A percentile compares a stretch with the other conserved stretches of the same genome.
Conservation (phyloP, 2,888 invertebrate genomes). For the Carpatolechia fugitivella region DNA sequence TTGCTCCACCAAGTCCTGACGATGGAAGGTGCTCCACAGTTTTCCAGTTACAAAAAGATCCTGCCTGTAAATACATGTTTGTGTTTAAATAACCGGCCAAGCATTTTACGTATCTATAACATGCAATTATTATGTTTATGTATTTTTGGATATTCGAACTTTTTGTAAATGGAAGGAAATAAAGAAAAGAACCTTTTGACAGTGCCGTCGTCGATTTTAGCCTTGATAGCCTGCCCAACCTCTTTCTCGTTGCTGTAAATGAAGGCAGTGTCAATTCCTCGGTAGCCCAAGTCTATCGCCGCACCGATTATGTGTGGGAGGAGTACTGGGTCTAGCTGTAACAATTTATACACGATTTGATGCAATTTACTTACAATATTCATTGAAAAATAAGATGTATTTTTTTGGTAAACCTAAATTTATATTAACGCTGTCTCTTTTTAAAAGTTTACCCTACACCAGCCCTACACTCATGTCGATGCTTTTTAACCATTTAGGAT, state of each 20-base stretch:
- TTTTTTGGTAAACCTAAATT: too few relatives aligned
- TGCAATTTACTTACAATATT: too few relatives aligned
- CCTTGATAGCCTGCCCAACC: constrained; percentile 72
- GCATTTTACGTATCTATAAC: too few relatives aligned
- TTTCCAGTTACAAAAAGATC: constrained; percentile 86
- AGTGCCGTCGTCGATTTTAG: constrained; percentile 73
- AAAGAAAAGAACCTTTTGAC: constrained; percentile 59
- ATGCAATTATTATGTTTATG: too few relatives aligned
- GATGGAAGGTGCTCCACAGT: constrained; percentile 86
- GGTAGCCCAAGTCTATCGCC: constrained; percentile 81
- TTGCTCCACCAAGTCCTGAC: constrained; percentile 81
- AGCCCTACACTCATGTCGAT: too few relatives aligned
- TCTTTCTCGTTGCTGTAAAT: constrained; percentile 78
- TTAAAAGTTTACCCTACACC: too few relatives aligned
- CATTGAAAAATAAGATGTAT: too few relatives aligned
- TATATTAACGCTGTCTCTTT: too few relatives aligned
- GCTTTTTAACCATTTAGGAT: too few relatives aligned
- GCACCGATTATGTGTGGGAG: constrained; percentile 57
- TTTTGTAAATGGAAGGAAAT: background rate
- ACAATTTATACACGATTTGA: too few relatives aligned
- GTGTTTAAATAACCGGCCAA: too few relatives aligned
- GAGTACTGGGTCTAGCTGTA: constrained; percentile 54
- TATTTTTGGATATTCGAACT: too few relatives aligned
- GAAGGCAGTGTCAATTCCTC: constrained; percentile 81
- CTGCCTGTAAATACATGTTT: constrained; percentile 56